Evolutionary conservation across 1,140 invertebrate genomes (phyloP).

Genomic region (Trichogramma pretiosum): DNA sequence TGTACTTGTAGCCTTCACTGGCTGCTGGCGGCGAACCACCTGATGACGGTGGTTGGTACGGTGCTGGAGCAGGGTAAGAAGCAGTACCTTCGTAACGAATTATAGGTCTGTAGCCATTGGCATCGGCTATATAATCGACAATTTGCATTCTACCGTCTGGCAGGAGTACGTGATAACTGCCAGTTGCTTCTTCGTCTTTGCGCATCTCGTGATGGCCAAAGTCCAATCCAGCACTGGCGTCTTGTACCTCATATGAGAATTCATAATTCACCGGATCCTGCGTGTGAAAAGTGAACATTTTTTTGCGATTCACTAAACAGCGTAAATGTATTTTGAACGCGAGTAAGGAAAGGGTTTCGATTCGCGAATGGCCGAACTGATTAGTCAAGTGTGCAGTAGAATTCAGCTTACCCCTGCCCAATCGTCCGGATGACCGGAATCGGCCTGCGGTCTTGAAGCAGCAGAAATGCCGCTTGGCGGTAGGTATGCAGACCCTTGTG

Average conservation of each 20-base stretch:
- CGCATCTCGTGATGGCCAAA: constrained; percentile 58
- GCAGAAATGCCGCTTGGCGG: constrained; percentile 41
- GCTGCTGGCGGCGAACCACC: constrained; percentile 27
- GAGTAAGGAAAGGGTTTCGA: no score
- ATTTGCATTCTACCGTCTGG: constrained; percentile 58
- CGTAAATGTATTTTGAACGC: no score
- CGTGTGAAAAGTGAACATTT: no score
- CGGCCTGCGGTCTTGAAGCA: constrained; percentile 4
- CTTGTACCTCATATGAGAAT: constrained; percentile 58
- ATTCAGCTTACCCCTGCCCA: constrained; percentile 43
- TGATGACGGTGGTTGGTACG: constrained; percentile 5
- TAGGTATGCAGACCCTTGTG: constrained; percentile 47
- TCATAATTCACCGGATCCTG: constrained; percentile 60
- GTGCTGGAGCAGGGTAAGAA: constrained; percentile 31
- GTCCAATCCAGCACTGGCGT: constrained; percentile 47
- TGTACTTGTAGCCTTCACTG: constrained; percentile 50
- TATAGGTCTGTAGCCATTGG: constrained; percentile 56
- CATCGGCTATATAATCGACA: constrained; percentile 57
- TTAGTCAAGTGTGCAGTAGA: no score
- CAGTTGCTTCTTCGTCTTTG: constrained; percentile 52
- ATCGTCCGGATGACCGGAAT: constrained; percentile 36
- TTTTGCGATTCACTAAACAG: no score
- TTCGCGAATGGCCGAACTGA: not conserved
- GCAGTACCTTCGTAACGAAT: constrained; percentile 60
- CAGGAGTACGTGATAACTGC: constrained; percentile 56